These are phyloP conservation scores for Heliconius melpomene DNA, from an alignment of 1,140 invertebrate genomes.

Conservation along the genomic window DNA sequence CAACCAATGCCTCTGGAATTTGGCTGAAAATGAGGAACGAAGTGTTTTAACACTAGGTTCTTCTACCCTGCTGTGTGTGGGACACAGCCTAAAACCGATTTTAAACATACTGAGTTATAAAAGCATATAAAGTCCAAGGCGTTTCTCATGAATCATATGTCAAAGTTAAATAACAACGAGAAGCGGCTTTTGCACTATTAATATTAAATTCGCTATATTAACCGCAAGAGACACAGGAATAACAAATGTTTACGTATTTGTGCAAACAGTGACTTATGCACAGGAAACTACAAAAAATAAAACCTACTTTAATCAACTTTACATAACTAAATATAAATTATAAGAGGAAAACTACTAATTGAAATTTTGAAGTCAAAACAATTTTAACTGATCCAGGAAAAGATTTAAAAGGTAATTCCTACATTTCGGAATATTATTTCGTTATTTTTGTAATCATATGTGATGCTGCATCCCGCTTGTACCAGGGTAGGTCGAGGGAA, in stretches of 20 bases:
- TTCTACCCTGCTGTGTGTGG: not conserved
- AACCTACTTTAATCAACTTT: not conserved
- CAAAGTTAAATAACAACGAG: not conserved
- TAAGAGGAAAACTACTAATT: too few species aligned
- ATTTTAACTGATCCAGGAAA: too few species aligned
- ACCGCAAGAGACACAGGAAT: not conserved
- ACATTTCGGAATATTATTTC: too few species aligned
- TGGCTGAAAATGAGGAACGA: not conserved
- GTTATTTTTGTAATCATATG: too few species aligned
- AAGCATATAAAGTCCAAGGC: not conserved
- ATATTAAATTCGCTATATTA: not conserved
- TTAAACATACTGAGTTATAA: not conserved
- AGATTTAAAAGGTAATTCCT: too few species aligned
- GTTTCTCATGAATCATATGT: not conserved
- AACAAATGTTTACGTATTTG: not conserved
- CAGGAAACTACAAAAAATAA: not conserved
- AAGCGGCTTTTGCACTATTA: not conserved
- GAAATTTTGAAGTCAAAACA: too few species aligned
- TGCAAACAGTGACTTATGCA: not conserved
- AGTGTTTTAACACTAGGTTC: slow-evolving; percentile 1
- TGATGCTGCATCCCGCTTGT: too few species aligned
- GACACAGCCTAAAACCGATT: not conserved
- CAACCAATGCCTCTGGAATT: not conserved
- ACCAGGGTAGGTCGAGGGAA: too few species aligned
- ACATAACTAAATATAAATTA: not conserved